A percentile compares a stretch with the other conserved stretches of the same genome.
phyloP scores from a whole-genome alignment of 2,113 vertebrate genomes.

The Engystomops pustulosus region DNA sequence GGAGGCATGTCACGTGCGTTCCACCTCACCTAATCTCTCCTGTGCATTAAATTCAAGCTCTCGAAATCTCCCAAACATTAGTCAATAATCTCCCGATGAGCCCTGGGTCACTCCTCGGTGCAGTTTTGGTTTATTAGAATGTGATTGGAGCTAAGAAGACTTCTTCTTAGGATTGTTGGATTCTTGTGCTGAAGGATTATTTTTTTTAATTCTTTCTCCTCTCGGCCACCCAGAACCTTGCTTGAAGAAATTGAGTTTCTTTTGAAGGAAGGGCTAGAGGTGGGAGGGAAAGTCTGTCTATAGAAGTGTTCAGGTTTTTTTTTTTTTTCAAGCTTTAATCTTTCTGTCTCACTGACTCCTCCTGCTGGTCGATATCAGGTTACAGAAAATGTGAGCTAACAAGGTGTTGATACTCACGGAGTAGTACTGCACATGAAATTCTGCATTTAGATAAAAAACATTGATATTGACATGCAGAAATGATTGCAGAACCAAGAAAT shows the following conservation, averaged over 20 bases:
- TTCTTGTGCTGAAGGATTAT: constrained; percentile 50
- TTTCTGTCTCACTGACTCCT: constrained; percentile 58
- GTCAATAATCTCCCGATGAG: constrained; percentile 4
- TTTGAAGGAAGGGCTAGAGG: constrained; percentile 50
- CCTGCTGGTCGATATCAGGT: constrained; percentile 57
- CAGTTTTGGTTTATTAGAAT: constrained; percentile 30
- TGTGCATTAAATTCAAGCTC: constrained; percentile 22
- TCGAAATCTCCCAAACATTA: constrained; percentile 26
- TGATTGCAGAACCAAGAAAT: too few species aligned
- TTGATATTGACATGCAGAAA: too few species aligned
- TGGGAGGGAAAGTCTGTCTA: constrained; percentile 46
- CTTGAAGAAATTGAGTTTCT: constrained; percentile 54
- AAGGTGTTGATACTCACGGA: background rate
- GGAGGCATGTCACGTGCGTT: constrained; percentile 42
- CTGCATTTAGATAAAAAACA: too few species aligned
- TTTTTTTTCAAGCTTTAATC: constrained; percentile 47
- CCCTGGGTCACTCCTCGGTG: constrained; percentile 25
- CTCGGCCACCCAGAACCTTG: constrained; percentile 58
- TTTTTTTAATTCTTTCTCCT: constrained; percentile 56
- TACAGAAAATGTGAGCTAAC: constrained; percentile 49
- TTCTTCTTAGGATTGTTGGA: constrained; percentile 37
- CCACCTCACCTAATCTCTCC: constrained; percentile 25
- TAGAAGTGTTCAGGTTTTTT: constrained; percentile 40
- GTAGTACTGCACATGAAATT: background rate
- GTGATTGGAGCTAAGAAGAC: constrained; percentile 13